Conservation (phyloP, 2,113 vertebrate genomes). For the Agapornis roseicollis region DNA sequence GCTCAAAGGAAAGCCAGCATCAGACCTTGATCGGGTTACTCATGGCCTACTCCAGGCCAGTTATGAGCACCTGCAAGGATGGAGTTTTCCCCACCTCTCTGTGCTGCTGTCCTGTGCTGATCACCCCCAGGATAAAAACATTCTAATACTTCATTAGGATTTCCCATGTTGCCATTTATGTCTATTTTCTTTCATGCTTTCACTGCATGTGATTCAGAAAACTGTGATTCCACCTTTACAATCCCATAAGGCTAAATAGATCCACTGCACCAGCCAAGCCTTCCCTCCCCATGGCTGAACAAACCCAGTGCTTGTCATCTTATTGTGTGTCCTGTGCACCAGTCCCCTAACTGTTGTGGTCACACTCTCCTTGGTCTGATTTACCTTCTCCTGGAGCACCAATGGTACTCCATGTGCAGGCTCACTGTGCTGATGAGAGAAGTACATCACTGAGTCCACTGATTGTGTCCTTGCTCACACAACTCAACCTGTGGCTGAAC, state of each 20-base stretch:
- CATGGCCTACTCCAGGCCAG: neutral
- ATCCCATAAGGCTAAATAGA: neutral
- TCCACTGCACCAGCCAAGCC: accelerated
- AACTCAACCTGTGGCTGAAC: neutral
- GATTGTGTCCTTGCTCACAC: neutral
- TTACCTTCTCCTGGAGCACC: neutral
- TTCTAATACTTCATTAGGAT: neutral
- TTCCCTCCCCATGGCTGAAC: neutral
- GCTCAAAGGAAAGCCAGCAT: neutral
- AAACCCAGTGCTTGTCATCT: neutral
- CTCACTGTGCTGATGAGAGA: neutral
- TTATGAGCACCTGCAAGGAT: neutral
- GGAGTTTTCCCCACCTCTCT: neutral
- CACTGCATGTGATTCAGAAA: neutral
- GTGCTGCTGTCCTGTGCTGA: neutral
- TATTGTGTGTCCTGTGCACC: neutral
- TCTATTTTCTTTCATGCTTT: neutral
- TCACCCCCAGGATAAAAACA: neutral
- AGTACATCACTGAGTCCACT: neutral
- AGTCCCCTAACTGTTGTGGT: neutral
- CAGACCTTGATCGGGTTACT: neutral
- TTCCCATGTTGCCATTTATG: neutral
- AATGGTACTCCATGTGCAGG: neutral
- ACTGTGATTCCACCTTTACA: neutral
- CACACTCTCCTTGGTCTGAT: neutral